Evolutionary conservation across 1,140 invertebrate species (phyloP).

Genomic region (Pteromalus puparum): DNA sequence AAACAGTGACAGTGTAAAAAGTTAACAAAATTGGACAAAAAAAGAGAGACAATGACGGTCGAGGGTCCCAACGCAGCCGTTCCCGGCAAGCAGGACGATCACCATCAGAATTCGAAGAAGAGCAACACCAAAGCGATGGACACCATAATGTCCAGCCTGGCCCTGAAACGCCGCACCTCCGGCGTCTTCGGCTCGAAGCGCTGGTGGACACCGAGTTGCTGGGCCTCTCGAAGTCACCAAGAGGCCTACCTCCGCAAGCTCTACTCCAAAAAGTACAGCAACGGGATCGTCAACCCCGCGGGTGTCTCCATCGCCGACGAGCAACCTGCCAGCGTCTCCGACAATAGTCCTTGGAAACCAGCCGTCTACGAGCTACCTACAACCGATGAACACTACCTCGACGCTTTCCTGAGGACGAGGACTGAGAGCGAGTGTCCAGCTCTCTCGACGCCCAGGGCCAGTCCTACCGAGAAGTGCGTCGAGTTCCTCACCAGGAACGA

Average conservation of each 20-base stretch:
- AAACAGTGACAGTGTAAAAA: not conserved
- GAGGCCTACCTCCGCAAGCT: slow-evolving; percentile 72
- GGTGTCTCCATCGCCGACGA: slow-evolving; percentile 24
- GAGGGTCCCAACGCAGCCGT: not conserved
- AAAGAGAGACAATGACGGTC: not conserved
- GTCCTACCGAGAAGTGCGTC: slow-evolving; percentile 73
- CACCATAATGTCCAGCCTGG: slow-evolving; percentile 68
- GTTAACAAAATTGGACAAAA: not conserved
- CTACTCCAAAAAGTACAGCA: slow-evolving; percentile 67
- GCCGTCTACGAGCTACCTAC: slow-evolving; percentile 60
- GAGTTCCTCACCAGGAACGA: slow-evolving; percentile 68
- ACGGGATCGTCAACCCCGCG: slow-evolving; percentile 38
- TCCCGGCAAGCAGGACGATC: not conserved
- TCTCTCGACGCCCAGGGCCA: slow-evolving; percentile 64
- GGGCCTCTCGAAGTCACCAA: slow-evolving; percentile 72
- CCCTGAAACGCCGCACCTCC: slow-evolving; percentile 65
- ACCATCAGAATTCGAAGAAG: slow-evolving; percentile 44
- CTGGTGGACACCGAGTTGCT: slow-evolving; percentile 73
- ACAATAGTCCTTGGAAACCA: slow-evolving; percentile 56
- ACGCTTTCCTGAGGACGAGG: slow-evolving; percentile 63
- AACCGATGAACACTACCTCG: slow-evolving; percentile 67
- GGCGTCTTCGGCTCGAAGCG: slow-evolving; percentile 70
- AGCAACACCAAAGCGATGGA: slow-evolving; percentile 51
- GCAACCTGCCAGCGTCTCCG: slow-evolving; percentile 19
- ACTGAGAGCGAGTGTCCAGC: slow-evolving; percentile 56